Conservation (phyloP, 2,113 vertebrate species). For the Cervus canadensis region DNA sequence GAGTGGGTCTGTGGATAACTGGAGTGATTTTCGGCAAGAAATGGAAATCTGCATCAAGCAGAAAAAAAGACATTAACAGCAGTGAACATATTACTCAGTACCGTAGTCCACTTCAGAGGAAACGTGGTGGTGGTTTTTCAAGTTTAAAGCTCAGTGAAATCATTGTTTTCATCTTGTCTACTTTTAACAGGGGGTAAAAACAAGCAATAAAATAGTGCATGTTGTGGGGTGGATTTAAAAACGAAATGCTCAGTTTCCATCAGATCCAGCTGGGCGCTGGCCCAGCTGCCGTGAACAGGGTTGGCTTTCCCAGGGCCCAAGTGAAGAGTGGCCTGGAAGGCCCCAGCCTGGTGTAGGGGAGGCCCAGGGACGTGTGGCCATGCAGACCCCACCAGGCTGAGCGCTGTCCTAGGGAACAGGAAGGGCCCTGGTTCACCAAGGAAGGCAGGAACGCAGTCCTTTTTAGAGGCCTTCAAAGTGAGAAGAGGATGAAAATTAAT, state of each 20-base stretch:
- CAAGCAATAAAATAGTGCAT: neutral
- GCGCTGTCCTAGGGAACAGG: conserved; percentile 49
- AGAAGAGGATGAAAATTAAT: conserved; percentile 81
- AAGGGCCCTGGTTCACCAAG: conserved; percentile 70
- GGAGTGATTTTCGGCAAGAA: neutral
- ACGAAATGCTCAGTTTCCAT: neutral
- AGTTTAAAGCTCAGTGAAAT: neutral
- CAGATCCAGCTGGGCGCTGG: neutral
- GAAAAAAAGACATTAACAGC: neutral
- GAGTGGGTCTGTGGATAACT: neutral
- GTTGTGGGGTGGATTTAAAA: neutral
- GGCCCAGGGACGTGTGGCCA: neutral
- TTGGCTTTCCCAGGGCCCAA: neutral
- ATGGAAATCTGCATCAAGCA: neutral
- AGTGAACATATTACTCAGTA: neutral
- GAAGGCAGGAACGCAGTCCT: conserved; percentile 66
- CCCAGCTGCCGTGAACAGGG: neutral
- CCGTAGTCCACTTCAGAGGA: neutral
- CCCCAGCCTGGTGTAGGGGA: neutral
- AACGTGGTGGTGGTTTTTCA: neutral
- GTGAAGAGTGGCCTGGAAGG: neutral
- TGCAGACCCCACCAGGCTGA: neutral
- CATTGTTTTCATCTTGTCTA: neutral
- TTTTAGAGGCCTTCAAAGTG: conserved; percentile 76
- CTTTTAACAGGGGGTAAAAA: neutral